Conservation (phyloP, 2,888 invertebrate genomes). For the Magallana nippona region DNA sequence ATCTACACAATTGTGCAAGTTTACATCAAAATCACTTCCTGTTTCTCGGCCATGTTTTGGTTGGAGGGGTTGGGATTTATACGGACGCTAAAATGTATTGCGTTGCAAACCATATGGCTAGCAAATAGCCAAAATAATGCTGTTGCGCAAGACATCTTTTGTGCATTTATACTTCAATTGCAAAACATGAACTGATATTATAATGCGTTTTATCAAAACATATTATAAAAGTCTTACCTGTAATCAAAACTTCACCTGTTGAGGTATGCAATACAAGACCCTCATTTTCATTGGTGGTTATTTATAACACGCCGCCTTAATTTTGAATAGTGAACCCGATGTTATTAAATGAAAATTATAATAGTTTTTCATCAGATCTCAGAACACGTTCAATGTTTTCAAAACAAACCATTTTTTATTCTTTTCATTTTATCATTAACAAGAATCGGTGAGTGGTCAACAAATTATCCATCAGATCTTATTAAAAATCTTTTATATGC, state of each 20-base stretch:
- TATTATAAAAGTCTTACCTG: constrained; percentile 1
- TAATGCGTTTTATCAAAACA: neutral
- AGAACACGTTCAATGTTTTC: too few relatives aligned
- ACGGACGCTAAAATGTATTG: neutral
- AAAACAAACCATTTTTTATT: too few relatives aligned
- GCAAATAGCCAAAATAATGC: neutral
- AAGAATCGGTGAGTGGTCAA: too few relatives aligned
- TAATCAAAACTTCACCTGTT: constrained; percentile 20
- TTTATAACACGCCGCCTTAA: neutral
- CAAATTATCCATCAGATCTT: too few relatives aligned
- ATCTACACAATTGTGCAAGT: neutral
- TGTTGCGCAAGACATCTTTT: neutral
- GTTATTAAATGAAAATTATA: too few relatives aligned
- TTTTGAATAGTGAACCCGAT: neutral
- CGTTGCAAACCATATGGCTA: neutral
- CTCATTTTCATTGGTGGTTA: neutral
- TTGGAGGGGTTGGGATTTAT: constrained; percentile 7
- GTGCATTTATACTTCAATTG: neutral
- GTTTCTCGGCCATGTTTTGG: constrained; percentile 5
- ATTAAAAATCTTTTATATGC: too few relatives aligned
- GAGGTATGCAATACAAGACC: neutral
- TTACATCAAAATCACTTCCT: neutral
- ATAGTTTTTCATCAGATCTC: too few relatives aligned
- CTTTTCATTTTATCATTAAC: too few relatives aligned
- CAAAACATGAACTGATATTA: neutral